Evolutionary conservation across 2,113 vertebrate species (phyloP).

Genomic region (Caranx melampygus): DNA sequence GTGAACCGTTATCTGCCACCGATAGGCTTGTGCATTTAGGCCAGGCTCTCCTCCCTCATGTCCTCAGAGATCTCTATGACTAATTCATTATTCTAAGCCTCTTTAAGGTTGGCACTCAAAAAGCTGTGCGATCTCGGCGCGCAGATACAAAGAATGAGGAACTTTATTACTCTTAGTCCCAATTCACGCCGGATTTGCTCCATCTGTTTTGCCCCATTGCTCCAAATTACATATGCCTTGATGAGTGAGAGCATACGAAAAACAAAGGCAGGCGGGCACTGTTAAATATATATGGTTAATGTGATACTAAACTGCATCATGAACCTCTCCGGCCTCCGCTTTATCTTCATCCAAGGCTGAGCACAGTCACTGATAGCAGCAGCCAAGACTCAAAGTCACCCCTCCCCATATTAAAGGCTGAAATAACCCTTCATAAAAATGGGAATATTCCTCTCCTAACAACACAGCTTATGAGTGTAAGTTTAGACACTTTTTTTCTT

Average conservation of each 20-base stretch:
- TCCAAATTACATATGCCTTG: slow-evolving; percentile 31
- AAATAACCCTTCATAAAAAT: not conserved
- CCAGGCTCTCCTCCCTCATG: slow-evolving; percentile 53
- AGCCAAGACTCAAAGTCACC: not conserved
- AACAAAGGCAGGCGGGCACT: slow-evolving; percentile 30
- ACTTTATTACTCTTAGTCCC: slow-evolving; percentile 44
- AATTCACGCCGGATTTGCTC: slow-evolving; percentile 41
- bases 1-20: slow-evolving; percentile 43
- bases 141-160: slow-evolving; percentile 35
- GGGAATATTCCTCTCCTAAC: not conserved
- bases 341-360: slow-evolving; percentile 6
- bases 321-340: not conserved
- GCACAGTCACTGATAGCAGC: not conserved
- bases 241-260: not conserved
- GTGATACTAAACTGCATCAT: not conserved
- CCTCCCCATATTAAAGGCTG: slow-evolving; percentile 1
- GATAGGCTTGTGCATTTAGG: slow-evolving; percentile 67
- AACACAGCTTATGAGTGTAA: not conserved
- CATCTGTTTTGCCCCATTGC: slow-evolving; percentile 13
- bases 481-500: not conserved
- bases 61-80: slow-evolving; percentile 70
- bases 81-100: slow-evolving; percentile 69
- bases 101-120: slow-evolving; percentile 66
- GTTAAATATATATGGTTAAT: not conserved
- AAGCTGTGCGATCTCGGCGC: slow-evolving; percentile 56